A percentile compares a stretch with the other conserved stretches of the same genome.
Conservation (phyloP, 1,140 invertebrate species). For the Pachyrhynchus sulphureomaculatus region DNA sequence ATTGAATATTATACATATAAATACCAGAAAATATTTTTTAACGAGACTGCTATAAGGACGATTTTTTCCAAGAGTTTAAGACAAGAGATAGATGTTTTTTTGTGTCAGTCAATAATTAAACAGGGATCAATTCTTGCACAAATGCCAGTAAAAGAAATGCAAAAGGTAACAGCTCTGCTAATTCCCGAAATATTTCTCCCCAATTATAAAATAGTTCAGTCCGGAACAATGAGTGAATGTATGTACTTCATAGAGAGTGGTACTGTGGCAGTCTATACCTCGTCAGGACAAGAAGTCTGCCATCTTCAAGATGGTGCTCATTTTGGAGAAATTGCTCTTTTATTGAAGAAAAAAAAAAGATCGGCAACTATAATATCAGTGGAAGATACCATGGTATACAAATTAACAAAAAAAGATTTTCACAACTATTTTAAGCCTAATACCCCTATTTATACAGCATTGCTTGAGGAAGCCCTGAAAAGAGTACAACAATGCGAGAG, state of each 20-base stretch:
- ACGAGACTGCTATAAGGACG: conserved; percentile 20
- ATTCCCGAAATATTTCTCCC: conserved; percentile 41
- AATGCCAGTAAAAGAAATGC: conserved; percentile 29
- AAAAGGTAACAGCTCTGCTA: conserved; percentile 35
- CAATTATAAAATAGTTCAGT: conserved; percentile 53
- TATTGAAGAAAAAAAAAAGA: conserved; percentile 56
- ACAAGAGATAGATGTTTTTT: conserved; percentile 40
- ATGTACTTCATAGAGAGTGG: conserved; percentile 63
- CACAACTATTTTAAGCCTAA: conserved; percentile 33
- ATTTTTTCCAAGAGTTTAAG: conserved; percentile 36
- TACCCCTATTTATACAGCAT: conserved; percentile 26
- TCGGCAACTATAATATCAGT: conserved; percentile 56
- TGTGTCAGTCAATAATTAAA: conserved; percentile 38
- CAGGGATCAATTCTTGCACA: conserved; percentile 39
- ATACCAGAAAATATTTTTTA: conserved; percentile 40
- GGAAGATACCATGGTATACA: conserved; percentile 58
- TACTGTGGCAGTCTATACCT: conserved; percentile 60
- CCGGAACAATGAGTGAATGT: conserved; percentile 57
- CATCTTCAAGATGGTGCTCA: conserved; percentile 46
- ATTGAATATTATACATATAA: conserved; percentile 37
- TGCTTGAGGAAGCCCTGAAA: conserved; percentile 36
- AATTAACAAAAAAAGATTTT: conserved; percentile 55
- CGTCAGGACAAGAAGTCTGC: conserved; percentile 57
- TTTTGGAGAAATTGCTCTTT: conserved; percentile 49
- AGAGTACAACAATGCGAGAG: conserved; percentile 30